Evolutionary conservation across 1,140 invertebrate species (phyloP).

Genomic region (Bombus confusus): DNA sequence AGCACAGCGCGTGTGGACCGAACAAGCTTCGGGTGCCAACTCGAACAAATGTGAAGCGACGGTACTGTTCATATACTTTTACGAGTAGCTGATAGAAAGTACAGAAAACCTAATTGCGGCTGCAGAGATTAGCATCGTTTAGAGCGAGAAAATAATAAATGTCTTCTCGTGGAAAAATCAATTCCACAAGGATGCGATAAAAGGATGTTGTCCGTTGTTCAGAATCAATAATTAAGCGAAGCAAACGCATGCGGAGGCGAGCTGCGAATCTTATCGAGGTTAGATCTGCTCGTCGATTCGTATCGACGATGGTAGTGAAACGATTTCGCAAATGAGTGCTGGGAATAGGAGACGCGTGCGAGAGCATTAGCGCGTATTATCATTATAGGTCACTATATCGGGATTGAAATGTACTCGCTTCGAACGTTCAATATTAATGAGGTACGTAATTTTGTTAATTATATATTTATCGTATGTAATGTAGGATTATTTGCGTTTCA

Average conservation of each 20-base stretch:
- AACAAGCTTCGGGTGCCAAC: too few relatives aligned
- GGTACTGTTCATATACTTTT: too few relatives aligned
- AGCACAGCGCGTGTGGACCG: too few relatives aligned
- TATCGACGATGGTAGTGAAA: background rate
- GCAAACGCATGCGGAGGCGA: background rate
- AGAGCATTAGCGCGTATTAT: background rate
- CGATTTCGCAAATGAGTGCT: background rate
- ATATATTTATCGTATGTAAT: background rate
- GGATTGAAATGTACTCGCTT: background rate
- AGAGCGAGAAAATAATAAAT: too few relatives aligned
- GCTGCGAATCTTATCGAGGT: background rate
- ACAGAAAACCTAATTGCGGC: background rate
- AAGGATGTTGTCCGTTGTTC: background rate
- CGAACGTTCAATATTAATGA: background rate
- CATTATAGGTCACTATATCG: background rate
- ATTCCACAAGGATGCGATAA: background rate
- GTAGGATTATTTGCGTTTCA: background rate
- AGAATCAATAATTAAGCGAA: background rate
- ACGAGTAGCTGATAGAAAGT: too few relatives aligned
- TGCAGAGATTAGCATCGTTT: background rate
- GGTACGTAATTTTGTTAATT: background rate
- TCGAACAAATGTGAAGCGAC: too few relatives aligned
- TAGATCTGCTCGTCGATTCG: background rate
- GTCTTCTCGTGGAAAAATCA: background rate
- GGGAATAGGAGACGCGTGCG: background rate